phyloP scores from a whole-genome alignment of 2,113 vertebrate genomes.

The Amphiprion ocellaris region DNA sequence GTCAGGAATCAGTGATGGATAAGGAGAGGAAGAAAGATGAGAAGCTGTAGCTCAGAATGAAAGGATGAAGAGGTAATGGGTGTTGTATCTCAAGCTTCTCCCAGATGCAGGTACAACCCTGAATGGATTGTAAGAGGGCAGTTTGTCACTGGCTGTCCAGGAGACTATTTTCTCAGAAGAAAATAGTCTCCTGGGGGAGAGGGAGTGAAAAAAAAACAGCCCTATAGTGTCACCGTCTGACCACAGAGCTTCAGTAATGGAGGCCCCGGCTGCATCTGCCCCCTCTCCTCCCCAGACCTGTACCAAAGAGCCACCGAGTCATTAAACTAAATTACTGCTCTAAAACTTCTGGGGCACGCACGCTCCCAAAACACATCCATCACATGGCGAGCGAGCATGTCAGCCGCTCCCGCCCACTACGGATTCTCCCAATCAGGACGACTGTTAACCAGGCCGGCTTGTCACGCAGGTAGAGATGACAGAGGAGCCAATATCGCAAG shows the following conservation, averaged over 20 bases:
- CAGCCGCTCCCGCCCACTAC: slow-evolving; percentile 21
- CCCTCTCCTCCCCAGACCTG: slow-evolving; percentile 18
- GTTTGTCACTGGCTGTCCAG: slow-evolving; percentile 70
- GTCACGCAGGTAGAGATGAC: slow-evolving; percentile 51
- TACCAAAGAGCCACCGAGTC: slow-evolving; percentile 53
- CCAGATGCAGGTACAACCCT: slow-evolving; percentile 54
- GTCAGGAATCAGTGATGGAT: slow-evolving; percentile 31
- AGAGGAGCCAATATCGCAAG: slow-evolving; percentile 47
- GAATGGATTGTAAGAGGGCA: slow-evolving; percentile 57
- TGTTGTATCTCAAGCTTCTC: slow-evolving; percentile 45
- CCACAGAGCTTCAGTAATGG: slow-evolving; percentile 42
- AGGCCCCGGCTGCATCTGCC: slow-evolving; percentile 19
- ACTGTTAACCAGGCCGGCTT: slow-evolving; percentile 25
- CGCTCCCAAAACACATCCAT: slow-evolving; percentile 65
- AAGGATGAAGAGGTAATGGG: slow-evolving; percentile 30
- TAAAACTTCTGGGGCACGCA: slow-evolving; percentile 63
- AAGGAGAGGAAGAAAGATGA: slow-evolving; percentile 35
- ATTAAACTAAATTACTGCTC: slow-evolving; percentile 77
- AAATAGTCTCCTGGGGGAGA: neutral
- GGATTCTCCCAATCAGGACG: slow-evolving; percentile 35
- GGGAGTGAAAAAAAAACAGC: slow-evolving; percentile 9
- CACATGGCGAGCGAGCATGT: slow-evolving; percentile 41
- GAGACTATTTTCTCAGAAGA: slow-evolving; percentile 53
- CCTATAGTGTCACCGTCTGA: slow-evolving; percentile 30
- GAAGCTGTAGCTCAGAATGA: slow-evolving; percentile 54